phyloP scores from a whole-genome alignment of 2,888 invertebrate species.

The Ecliptopera silaceata region DNA sequence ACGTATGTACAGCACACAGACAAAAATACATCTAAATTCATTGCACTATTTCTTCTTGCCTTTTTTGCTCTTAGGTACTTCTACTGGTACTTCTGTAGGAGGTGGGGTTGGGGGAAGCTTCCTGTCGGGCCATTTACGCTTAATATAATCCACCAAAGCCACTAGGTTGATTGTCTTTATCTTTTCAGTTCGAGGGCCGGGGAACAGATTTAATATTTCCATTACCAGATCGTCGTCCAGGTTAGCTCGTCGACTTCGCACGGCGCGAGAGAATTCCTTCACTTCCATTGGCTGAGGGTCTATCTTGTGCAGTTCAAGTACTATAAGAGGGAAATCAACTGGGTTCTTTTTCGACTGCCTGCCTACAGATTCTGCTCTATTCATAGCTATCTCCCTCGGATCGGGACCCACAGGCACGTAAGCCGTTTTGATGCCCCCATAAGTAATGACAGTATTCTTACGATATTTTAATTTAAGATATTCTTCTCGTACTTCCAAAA shows the following conservation, averaged over 20 bases:
- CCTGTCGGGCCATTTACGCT: slow-evolving; percentile 62
- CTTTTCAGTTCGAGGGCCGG: slow-evolving; percentile 48
- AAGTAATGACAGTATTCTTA: slow-evolving; percentile 46
- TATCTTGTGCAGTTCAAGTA: slow-evolving; percentile 49
- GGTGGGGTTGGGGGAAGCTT: slow-evolving; percentile 57
- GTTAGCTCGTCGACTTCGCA: slow-evolving; percentile 37
- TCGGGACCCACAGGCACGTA: slow-evolving; percentile 44
- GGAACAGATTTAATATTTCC: slow-evolving; percentile 47
- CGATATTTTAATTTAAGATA: slow-evolving; percentile 44
- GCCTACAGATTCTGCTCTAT: slow-evolving; percentile 51
- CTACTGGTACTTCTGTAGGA: slow-evolving; percentile 33
- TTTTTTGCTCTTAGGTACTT: slow-evolving; percentile 9
- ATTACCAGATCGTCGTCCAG: slow-evolving; percentile 51
- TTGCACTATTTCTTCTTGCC: slow-evolving; percentile 7
- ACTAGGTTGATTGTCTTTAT: slow-evolving; percentile 48
- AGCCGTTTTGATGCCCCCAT: slow-evolving; percentile 45
- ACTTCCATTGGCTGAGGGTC: slow-evolving; percentile 36
- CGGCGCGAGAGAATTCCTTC: slow-evolving; percentile 41
- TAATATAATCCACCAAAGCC: slow-evolving; percentile 51
- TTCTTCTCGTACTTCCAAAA: slow-evolving; percentile 41
- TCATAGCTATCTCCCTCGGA: slow-evolving; percentile 51
- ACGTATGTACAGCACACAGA: slow-evolving; percentile 28
- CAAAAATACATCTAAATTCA: slow-evolving; percentile 4
- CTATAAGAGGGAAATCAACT: slow-evolving; percentile 52
- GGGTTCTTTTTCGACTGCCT: slow-evolving; percentile 47